Percentiles rank a stretch among this genome's conserved stretches.
These are phyloP conservation scores for Formica aserva DNA, from an alignment of 2,888 invertebrate species.

Conservation along the genomic window DNA sequence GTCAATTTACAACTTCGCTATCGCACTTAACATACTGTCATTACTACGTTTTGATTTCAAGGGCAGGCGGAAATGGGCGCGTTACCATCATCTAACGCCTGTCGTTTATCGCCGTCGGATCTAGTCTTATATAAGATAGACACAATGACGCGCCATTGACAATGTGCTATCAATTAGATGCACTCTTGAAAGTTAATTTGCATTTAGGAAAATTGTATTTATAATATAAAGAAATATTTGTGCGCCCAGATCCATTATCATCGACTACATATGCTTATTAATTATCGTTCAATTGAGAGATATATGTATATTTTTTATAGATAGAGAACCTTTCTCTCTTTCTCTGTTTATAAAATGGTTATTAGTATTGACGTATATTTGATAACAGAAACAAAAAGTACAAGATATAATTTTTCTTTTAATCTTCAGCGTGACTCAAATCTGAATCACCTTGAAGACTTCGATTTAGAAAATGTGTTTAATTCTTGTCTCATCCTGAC, in stretches of 20 bases:
- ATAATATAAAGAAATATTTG: neutral
- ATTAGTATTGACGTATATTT: neutral
- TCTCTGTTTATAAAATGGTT: neutral
- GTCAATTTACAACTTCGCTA: neutral
- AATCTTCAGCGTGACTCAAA: neutral
- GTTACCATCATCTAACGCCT: constrained; percentile 55
- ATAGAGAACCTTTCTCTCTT: neutral
- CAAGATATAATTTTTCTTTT: neutral
- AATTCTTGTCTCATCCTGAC: neutral
- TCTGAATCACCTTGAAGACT: constrained; percentile 37
- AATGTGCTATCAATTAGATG: constrained; percentile 13
- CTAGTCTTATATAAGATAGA: constrained; percentile 63
- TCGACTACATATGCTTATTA: neutral
- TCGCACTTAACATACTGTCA: neutral
- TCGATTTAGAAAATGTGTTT: constrained; percentile 30
- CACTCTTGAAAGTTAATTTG: constrained; percentile 30
- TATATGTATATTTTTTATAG: neutral
- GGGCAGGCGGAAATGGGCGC: constrained; percentile 67
- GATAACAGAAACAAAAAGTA: neutral
- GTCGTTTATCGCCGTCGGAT: constrained; percentile 54
- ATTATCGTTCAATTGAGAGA: neutral
- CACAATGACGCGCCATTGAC: constrained; percentile 27
- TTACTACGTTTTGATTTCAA: constrained; percentile 56
- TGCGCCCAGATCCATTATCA: neutral
- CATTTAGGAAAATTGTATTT: neutral